These are phyloP conservation scores for Aphodius granarius DNA, from an alignment of 2,888 invertebrate species.

Conservation along the genomic window DNA sequence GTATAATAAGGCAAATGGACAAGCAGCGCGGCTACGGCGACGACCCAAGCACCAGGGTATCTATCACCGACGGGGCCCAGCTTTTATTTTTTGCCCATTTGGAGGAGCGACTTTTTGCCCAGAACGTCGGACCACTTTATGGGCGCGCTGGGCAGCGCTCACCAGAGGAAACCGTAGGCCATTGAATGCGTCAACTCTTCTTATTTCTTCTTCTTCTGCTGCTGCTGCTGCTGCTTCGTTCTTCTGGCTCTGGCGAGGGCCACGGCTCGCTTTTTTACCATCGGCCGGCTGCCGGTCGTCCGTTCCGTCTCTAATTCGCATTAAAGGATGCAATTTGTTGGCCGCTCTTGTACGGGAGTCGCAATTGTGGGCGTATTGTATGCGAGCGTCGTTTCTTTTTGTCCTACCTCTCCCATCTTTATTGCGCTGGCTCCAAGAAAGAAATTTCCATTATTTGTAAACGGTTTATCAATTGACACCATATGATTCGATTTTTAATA, in stretches of 20 bases:
- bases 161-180: slow-evolving; percentile 4
- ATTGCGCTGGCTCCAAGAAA: not conserved
- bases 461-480: not conserved
- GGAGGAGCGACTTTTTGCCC: slow-evolving; percentile 28
- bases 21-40: slow-evolving; percentile 26
- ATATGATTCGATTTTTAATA: not conserved
- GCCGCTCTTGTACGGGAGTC: not conserved
- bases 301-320: slow-evolving; percentile 23
- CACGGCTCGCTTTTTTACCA: slow-evolving; percentile 6
- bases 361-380: not conserved
- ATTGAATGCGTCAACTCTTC: slow-evolving; percentile 6
- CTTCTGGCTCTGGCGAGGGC: slow-evolving; percentile 6
- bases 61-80: slow-evolving; percentile 31
- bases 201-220: slow-evolving; percentile 15
- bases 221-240: slow-evolving; percentile 17
- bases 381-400: not conserved
- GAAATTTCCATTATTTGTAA: not conserved
- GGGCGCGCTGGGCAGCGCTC: slow-evolving; percentile 8
- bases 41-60: slow-evolving; percentile 31
- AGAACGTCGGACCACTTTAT: slow-evolving; percentile 4
- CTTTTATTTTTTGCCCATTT: slow-evolving; percentile 37
- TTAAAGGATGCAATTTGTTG: slow-evolving; percentile 27
- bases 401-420: not conserved
- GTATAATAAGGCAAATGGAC: slow-evolving; percentile 53
- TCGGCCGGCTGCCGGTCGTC: slow-evolving; percentile 2